phyloP scores from a whole-genome alignment of 2,888 invertebrate species.

The Eubasilissa splendida region DNA sequence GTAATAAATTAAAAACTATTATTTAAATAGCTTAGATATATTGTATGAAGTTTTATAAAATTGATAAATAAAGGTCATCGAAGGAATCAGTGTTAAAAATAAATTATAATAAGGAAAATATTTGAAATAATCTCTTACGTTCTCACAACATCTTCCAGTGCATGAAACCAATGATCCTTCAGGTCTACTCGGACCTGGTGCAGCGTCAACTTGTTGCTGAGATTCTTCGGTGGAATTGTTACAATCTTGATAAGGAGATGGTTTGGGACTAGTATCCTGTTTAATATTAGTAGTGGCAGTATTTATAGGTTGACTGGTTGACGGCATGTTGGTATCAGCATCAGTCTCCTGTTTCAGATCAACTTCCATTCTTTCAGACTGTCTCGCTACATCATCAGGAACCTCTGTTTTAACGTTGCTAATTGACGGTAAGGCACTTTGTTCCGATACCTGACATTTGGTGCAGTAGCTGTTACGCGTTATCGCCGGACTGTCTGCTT shows the following conservation, averaged over 20 bases:
- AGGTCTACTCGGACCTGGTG: constrained; percentile 45
- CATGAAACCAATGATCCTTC: constrained; percentile 34
- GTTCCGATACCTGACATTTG: constrained; percentile 33
- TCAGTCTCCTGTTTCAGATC: constrained; percentile 50
- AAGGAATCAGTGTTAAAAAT: too few species aligned
- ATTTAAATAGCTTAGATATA: background rate
- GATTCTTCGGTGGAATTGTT: background rate
- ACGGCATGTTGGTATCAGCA: background rate
- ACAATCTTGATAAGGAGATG: constrained; percentile 5
- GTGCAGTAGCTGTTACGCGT: constrained; percentile 22
- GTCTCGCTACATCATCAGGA: background rate
- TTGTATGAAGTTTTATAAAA: too few species aligned
- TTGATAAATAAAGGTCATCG: too few species aligned
- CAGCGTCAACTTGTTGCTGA: constrained; percentile 37
- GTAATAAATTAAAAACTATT: constrained; percentile 1
- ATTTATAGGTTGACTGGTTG: background rate
- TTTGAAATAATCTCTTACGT: constrained; percentile 16
- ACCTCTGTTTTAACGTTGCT: constrained; percentile 37
- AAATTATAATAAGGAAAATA: too few species aligned
- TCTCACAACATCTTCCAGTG: constrained; percentile 44
- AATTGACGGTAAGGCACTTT: constrained; percentile 27
- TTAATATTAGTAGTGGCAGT: background rate
- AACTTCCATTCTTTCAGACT: constrained; percentile 46
- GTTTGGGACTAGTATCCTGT: constrained; percentile 25
- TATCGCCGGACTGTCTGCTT: constrained; percentile 22